A percentile compares a stretch with the other conserved stretches of the same genome.
These are phyloP conservation scores for Erebia palarica DNA, from an alignment of 2,888 invertebrate species.

Conservation along the genomic window DNA sequence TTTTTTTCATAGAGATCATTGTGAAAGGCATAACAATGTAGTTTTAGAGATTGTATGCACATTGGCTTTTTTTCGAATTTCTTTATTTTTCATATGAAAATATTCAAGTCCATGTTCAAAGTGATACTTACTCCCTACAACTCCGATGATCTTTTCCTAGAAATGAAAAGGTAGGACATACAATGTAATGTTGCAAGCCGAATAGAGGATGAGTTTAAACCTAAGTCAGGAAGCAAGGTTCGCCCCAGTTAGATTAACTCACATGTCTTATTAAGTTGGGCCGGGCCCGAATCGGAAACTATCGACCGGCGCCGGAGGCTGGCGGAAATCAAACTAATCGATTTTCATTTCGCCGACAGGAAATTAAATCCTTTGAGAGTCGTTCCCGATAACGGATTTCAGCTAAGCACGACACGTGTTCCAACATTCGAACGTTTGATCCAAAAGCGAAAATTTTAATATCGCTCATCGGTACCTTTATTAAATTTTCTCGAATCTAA, in stretches of 20 bases:
- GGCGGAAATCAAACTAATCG: slow-evolving; percentile 81
- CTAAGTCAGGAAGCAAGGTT: slow-evolving; percentile 35
- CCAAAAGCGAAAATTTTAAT: slow-evolving; percentile 50
- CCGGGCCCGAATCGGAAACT: slow-evolving; percentile 68
- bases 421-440: slow-evolving; percentile 49
- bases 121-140: too few species aligned
- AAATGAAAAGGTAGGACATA: background rate
- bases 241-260: slow-evolving; percentile 41
- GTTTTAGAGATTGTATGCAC: too few species aligned
- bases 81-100: too few species aligned
- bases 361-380: slow-evolving; percentile 82
- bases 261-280: slow-evolving; percentile 67
- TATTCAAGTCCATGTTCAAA: too few species aligned
- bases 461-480: slow-evolving; percentile 46
- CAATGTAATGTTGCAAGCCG: background rate
- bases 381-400: slow-evolving; percentile 76
- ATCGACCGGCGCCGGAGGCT: slow-evolving; percentile 66
- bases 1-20: too few species aligned
- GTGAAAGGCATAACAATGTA: too few species aligned
- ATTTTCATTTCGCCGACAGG: slow-evolving; percentile 80
- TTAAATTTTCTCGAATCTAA: slow-evolving; percentile 50
- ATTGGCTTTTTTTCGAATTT: too few species aligned
- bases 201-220: slow-evolving; percentile 8
- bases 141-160: too few species aligned
- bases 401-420: slow-evolving; percentile 78